Evolutionary conservation across 2,113 vertebrate genomes (phyloP).

Genomic region (Mesocricetus auratus): DNA sequence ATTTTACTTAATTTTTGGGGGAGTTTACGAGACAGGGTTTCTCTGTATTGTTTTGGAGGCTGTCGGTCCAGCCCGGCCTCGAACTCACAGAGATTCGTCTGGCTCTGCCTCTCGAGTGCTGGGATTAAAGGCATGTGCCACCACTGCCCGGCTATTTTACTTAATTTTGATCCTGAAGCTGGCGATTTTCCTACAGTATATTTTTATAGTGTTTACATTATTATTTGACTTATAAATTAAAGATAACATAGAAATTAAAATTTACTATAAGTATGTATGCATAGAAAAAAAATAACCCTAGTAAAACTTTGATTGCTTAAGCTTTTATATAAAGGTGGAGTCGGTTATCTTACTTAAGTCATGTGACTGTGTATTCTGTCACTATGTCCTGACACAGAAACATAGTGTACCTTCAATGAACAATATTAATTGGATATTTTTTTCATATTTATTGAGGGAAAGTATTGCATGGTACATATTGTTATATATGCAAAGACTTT

Average conservation of each 20-base stretch:
- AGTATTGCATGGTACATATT: background rate
- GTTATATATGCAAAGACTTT: background rate
- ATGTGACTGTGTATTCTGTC: background rate
- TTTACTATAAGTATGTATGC: background rate
- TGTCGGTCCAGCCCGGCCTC: too few species aligned
- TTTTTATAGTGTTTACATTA: background rate
- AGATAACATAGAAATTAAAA: background rate
- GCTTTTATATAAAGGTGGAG: background rate
- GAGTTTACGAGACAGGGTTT: too few species aligned
- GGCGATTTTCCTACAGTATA: background rate
- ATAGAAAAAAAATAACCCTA: background rate
- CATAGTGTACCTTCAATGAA: constrained; percentile 25
- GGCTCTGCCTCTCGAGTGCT: too few species aligned
- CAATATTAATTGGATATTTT: background rate
- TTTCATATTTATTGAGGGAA: background rate
- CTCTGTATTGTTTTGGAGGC: too few species aligned
- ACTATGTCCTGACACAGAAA: background rate
- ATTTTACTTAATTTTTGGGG: constrained; percentile 2
- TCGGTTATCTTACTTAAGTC: background rate
- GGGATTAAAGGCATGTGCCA: too few species aligned
- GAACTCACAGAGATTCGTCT: too few species aligned
- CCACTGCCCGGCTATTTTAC: too few species aligned
- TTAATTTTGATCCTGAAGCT: background rate
- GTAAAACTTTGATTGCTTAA: background rate
- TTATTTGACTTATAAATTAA: background rate